A percentile compares a stretch with the other conserved stretches of the same genome.
phyloP scores from a whole-genome alignment of 1,140 invertebrate species.

The Leptoteleia sp. region DNA sequence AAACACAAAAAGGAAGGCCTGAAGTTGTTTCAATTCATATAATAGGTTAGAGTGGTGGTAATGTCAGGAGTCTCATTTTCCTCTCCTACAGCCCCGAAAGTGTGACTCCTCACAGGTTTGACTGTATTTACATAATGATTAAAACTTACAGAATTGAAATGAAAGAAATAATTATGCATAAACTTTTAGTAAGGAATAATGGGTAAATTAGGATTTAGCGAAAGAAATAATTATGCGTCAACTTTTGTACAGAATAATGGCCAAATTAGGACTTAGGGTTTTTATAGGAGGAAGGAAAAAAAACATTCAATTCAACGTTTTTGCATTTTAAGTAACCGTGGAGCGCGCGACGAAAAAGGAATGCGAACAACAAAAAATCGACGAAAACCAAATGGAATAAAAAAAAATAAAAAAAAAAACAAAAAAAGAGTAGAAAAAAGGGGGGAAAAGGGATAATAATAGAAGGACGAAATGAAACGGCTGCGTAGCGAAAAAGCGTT shows the following conservation, averaged over 20 bases:
- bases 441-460: too few species aligned
- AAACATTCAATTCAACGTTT: conserved; percentile 23
- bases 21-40: too few species aligned
- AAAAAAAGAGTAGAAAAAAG: too few species aligned
- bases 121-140: conserved; percentile 61
- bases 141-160: conserved; percentile 52
- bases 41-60: too few species aligned
- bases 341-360: neutral
- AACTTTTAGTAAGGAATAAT: conserved; percentile 51
- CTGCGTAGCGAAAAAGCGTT: neutral
- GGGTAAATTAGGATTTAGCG: conserved; percentile 20
- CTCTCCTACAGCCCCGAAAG: too few species aligned
- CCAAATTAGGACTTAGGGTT: conserved; percentile 32
- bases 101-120: too few species aligned
- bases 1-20: too few species aligned
- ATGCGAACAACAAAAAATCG: too few species aligned
- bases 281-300: conserved; percentile 8
- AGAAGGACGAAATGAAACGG: too few species aligned
- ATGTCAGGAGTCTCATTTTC: too few species aligned
- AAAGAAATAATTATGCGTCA: conserved; percentile 59
- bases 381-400: too few species aligned
- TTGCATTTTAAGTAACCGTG: conserved; percentile 34
- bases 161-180: conserved; percentile 59
- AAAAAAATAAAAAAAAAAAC: conserved; percentile 28
- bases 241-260: conserved; percentile 52